Evolutionary conservation across 2,113 vertebrate genomes (phyloP).

Genomic region (Phodopus roborovskii): DNA sequence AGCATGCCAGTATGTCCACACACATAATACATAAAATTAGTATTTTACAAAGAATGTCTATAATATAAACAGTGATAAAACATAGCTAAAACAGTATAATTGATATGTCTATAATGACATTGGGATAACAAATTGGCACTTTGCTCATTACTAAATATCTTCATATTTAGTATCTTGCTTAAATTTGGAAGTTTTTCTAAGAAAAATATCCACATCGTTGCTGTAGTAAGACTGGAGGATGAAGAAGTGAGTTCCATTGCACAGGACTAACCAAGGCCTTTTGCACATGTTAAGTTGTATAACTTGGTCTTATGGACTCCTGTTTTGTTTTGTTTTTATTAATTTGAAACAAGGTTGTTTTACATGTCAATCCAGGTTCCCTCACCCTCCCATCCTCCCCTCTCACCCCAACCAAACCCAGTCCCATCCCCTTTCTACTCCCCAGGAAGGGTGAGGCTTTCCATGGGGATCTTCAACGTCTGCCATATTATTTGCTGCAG

Average conservation of each 20-base stretch:
- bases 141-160: background rate
- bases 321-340: too few species aligned
- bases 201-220: background rate
- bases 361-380: too few species aligned
- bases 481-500: too few species aligned
- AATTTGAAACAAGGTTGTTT: too few species aligned
- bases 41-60: background rate
- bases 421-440: too few species aligned
- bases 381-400: too few species aligned
- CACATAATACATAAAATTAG: background rate
- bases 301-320: background rate
- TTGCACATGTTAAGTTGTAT: background rate
- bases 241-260: background rate
- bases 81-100: background rate
- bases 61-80: background rate
- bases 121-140: slow-evolving; percentile 7
- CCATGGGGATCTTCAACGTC: too few species aligned
- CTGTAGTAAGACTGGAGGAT: background rate
- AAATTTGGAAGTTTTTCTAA: slow-evolving; percentile 27
- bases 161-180: background rate
- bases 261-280: background rate
- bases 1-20: background rate
- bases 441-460: too few species aligned
- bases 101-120: background rate
- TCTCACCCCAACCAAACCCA: too few species aligned